Conservation (phyloP, 2,797 vertebrate species). For the Sparus aurata region DNA sequence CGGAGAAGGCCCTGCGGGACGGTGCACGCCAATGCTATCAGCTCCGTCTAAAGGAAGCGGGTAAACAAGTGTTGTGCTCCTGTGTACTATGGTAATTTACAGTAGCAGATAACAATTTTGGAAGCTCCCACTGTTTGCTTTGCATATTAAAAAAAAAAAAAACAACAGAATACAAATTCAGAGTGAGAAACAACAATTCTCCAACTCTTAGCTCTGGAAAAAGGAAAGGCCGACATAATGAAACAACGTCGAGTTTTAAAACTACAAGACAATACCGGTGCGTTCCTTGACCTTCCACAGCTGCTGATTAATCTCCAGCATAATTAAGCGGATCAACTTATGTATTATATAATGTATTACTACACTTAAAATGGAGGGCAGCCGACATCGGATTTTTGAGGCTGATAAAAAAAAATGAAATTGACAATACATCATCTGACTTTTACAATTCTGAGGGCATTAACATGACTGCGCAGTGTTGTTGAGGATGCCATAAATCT, state of each 20-base stretch:
- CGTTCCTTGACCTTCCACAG: neutral
- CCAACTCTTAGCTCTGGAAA: neutral
- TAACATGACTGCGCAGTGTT: no score
- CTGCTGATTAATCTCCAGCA: neutral
- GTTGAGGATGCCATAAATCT: no score
- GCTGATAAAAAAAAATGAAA: neutral
- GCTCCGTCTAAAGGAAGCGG: slow-evolving; percentile 21
- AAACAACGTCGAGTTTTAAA: neutral
- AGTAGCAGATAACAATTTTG: slow-evolving; percentile 27
- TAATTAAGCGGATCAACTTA: neutral
- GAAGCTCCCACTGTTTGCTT: slow-evolving; percentile 35
- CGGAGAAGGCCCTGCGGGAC: slow-evolving; percentile 28
- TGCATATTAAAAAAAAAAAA: slow-evolving; percentile 20
- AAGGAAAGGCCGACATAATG: neutral
- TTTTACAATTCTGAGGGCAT: no score
- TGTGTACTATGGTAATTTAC: slow-evolving; percentile 32
- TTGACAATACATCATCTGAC: neutral
- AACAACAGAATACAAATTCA: slow-evolving; percentile 9
- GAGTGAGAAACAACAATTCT: neutral
- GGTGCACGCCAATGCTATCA: neutral
- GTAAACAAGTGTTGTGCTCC: slow-evolving; percentile 49
- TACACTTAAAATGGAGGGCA: neutral
- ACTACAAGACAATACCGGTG: neutral
- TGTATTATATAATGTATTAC: neutral
- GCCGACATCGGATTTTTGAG: neutral